Base-by-base conservation (phyloP, 2,888 invertebrate species). In the Drosophila paracracens region DNA sequence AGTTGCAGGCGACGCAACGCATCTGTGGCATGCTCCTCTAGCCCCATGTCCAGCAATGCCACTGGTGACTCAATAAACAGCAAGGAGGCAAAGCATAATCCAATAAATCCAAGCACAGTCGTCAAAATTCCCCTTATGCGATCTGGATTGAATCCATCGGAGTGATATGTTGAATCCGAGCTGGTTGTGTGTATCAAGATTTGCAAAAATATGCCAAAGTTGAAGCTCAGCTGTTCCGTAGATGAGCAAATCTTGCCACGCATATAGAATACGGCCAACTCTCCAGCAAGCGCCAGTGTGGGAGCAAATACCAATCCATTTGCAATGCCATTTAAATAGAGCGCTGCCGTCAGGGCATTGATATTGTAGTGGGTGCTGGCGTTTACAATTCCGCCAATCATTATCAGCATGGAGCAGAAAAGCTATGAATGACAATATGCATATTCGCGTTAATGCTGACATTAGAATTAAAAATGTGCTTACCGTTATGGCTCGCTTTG, bases 241-340 rank as follows among this genome's bases (percentile, higher is more conserved):
- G 72, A 43, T 18, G 79, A 66, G 13, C 83, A 70, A 7, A 82
- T 64, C 36, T 76, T 70, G 13, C 91, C 92, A 18, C 91, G 86
- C 54, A 82, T 69, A 18, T 61, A 62, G 7, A 74, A 79, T 10
- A 70, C 79, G 0, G 83, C 51, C 51, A 88, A 73, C 52, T 91
- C 92, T 6, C 91, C 91, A 4, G 79, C 76, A n/a, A 91, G 66
- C 0, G 86, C 70, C 18, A 92, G 62, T 5, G 87, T 73, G 2
- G 91, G 79, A 0, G 85, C 89, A n/a, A 91, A 80, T 0, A 82
- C 72, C n/a, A 91, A 63, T 4, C 91, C 91, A 65, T 88, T 83
- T 7, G 89, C 92, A 35, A 83, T 76, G 13, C 91, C 92, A 70
- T 91, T 86, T 11, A 91, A 33, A 31, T 91, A 91, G 27, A 89